A percentile compares a stretch with the other conserved stretches of the same genome.
Conservation (phyloP, 2,888 invertebrate genomes). For the Drosophila formosana region DNA sequence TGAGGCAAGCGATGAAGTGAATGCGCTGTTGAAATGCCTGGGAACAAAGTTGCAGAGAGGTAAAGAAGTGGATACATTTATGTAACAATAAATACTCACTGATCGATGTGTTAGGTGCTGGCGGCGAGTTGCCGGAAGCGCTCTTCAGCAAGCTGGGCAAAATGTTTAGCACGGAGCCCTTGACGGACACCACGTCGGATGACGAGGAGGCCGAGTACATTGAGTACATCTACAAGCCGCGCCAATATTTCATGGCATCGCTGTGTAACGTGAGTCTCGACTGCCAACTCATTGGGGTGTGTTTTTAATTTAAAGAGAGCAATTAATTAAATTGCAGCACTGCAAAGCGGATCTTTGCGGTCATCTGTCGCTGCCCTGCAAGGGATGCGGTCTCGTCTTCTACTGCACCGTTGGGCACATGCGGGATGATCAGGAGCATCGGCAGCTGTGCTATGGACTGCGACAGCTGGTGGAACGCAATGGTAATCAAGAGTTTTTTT, state of each 20-base stretch:
- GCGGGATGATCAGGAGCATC: constrained; percentile 87
- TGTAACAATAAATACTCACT: constrained; percentile 3
- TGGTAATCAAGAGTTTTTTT: constrained; percentile 83
- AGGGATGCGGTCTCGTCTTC: constrained; percentile 87
- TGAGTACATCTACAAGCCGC: constrained; percentile 88
- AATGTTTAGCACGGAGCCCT: constrained; percentile 78
- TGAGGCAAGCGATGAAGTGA: constrained; percentile 39
- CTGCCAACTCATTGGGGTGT: not conserved
- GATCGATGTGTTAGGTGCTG: constrained; percentile 22
- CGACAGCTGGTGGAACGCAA: constrained; percentile 87
- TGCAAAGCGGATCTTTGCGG: constrained; percentile 80
- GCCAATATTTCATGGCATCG: constrained; percentile 88
- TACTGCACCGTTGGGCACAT: constrained; percentile 89
- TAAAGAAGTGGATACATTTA: constrained; percentile 10
- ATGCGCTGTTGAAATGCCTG: constrained; percentile 52
- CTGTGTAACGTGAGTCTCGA: constrained; percentile 85
- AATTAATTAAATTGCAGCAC: constrained; percentile 54
- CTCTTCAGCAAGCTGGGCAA: constrained; percentile 80
- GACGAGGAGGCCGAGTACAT: constrained; percentile 87
- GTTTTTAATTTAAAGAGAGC: not conserved
- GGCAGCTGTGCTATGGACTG: constrained; percentile 87
- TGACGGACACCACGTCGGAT: constrained; percentile 81
- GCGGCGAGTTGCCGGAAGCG: constrained; percentile 57
- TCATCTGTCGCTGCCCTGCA: constrained; percentile 80
- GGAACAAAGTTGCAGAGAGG: constrained; percentile 64